Percentiles rank a stretch among this genome's conserved stretches.
Conservation (phyloP, 92 coral and sea anemone genomes). For the Hydrozoanthus gracilis region DNA sequence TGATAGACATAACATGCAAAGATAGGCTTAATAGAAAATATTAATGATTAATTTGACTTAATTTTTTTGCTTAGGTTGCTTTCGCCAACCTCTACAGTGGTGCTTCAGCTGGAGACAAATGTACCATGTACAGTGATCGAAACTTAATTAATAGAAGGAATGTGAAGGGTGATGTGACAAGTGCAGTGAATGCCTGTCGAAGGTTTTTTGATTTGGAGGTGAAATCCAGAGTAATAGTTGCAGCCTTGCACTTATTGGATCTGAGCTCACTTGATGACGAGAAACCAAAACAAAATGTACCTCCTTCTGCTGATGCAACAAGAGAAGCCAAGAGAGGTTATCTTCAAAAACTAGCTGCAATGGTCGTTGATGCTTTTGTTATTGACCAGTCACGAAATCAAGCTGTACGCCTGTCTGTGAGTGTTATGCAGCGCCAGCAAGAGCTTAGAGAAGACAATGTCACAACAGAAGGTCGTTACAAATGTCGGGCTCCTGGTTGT, state of each 20-base stretch:
- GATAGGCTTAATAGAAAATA: slow-evolving; percentile 14
- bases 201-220: slow-evolving; percentile 61
- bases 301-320: slow-evolving; percentile 46
- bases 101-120: slow-evolving; percentile 55
- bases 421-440: slow-evolving; percentile 41
- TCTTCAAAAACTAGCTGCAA: slow-evolving; percentile 56
- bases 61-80: slow-evolving; percentile 30
- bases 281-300: slow-evolving; percentile 45
- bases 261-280: slow-evolving; percentile 39
- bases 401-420: slow-evolving; percentile 49
- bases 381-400: slow-evolving; percentile 64
- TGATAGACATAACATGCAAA: slow-evolving; percentile 4
- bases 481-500: slow-evolving; percentile 61
- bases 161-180: slow-evolving; percentile 62
- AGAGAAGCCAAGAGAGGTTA: slow-evolving; percentile 48
- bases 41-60: not conserved
- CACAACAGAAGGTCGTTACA: slow-evolving; percentile 67
- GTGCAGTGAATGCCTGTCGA: slow-evolving; percentile 71
- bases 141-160: slow-evolving; percentile 65
- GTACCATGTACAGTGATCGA: slow-evolving; percentile 67
- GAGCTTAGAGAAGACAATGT: slow-evolving; percentile 44
- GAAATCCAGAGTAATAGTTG: slow-evolving; percentile 53
- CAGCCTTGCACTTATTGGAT: slow-evolving; percentile 47
- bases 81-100: slow-evolving; percentile 56
- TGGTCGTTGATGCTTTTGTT: slow-evolving; percentile 74